These are phyloP conservation scores for Omphaloscelis lunosa DNA, from an alignment of 2,888 invertebrate genomes.

Conservation along the genomic window DNA sequence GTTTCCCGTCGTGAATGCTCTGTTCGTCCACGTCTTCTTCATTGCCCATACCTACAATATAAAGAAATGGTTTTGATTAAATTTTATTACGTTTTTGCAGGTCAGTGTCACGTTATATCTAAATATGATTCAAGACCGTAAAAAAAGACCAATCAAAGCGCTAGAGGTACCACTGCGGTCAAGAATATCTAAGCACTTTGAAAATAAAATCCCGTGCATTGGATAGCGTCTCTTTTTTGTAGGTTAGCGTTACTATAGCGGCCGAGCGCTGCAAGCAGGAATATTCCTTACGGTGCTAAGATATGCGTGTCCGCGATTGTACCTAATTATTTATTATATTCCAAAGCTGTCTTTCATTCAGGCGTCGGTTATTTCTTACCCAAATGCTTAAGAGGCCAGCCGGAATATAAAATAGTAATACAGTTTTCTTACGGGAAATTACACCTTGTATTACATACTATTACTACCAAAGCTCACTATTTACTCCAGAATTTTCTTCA, in stretches of 20 bases:
- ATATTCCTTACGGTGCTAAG: too few species aligned
- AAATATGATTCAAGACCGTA: not conserved
- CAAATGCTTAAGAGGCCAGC: not conserved
- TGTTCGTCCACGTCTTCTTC: conserved; percentile 87
- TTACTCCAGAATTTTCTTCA: not conserved
- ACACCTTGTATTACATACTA: not conserved
- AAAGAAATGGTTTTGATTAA: conserved; percentile 74
- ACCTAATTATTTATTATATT: not conserved
- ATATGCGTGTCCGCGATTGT: too few species aligned
- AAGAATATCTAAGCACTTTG: too few species aligned
- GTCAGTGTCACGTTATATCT: not conserved
- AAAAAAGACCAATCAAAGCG: not conserved
- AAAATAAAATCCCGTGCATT: too few species aligned
- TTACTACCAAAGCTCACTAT: not conserved
- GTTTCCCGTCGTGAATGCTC: conserved; percentile 93
- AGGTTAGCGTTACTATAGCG: too few species aligned
- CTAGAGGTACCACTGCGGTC: too few species aligned
- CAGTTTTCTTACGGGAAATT: not conserved
- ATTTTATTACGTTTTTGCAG: not conserved
- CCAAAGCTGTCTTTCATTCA: not conserved
- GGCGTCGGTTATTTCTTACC: not conserved
- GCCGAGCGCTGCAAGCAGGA: too few species aligned
- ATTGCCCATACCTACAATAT: conserved; percentile 89
- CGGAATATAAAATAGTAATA: not conserved
- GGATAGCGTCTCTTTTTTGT: too few species aligned